Base-by-base conservation (phyloP, 1,140 invertebrate species). In the Danaus melanippus region DNA sequence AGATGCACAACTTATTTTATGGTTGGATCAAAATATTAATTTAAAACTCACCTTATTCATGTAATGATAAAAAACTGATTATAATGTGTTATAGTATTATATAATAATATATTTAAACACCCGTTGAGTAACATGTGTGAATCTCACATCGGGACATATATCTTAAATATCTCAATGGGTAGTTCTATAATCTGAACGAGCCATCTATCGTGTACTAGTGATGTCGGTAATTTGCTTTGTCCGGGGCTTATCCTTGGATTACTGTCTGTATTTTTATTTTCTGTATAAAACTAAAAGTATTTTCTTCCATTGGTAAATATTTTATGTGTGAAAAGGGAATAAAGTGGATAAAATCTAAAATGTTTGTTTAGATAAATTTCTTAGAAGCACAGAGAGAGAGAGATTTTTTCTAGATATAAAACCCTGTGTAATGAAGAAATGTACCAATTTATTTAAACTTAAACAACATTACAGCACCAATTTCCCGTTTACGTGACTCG, bases 141-240 rank as follows among this genome's bases (percentile, higher is more conserved):
- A 15, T 1, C 15, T n/a, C 12, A 43, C 10, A 42, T 42, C 8
- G 42, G 8, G 7, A 41, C 46, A 48, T 55, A 9, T 43, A 55
- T 55, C 11, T 12, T 42, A 32, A 51, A 51, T 57, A 46, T 39
- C 43, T 43, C 51, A 15, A 51, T 48, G 47, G 43, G 41, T 42
- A 9, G 43, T 8, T 53, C 43, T 9, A 41, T 32, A 32, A 32
- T 32, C 21, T 32, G 21, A 32, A 32, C 51, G 46, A 50, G 49
- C 50, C 15, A 58, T 53, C 50, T 32, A 47, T 58, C 45, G 45
- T 53, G 12, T 41, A 17, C 56, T 50, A 46, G 32, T 53, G 46
- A 44, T 46, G 46, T 12, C 39, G 17, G 46, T 53, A 58, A 58
- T 53, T 41, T 53, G 8, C 12, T 46, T 45, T 46, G 47, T 58